Evolutionary conservation across 1,140 invertebrate species (phyloP).

Genomic region (Scaptomyza montana): DNA sequence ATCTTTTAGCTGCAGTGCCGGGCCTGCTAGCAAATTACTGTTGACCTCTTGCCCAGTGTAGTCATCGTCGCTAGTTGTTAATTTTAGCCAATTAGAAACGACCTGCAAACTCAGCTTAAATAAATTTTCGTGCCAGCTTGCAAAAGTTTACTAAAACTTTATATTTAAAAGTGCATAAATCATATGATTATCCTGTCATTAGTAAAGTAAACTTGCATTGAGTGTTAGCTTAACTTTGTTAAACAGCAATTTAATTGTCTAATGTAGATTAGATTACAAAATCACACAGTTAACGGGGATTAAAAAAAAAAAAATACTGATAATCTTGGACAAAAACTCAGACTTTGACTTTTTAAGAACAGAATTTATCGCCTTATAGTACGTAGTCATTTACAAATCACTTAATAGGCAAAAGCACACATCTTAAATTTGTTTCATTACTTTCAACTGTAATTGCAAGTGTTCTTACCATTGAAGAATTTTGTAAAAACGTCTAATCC

Average conservation of each 20-base stretch:
- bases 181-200: slow-evolving; percentile 9
- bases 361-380: background rate
- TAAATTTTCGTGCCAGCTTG: background rate
- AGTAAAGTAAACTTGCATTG: slow-evolving; percentile 9
- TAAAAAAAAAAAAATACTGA: background rate
- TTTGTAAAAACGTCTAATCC: background rate
- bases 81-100: slow-evolving; percentile 48
- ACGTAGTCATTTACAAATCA: background rate
- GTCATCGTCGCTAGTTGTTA: slow-evolving; percentile 35
- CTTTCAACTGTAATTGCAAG: no score
- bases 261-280: background rate
- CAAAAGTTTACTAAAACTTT: slow-evolving; percentile 1
- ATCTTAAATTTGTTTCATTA: background rate
- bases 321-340: background rate
- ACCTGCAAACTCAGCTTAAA: slow-evolving; percentile 22
- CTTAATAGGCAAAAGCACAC: background rate
- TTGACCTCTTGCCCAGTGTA: slow-evolving; percentile 58
- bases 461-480: background rate
- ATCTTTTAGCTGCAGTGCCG: slow-evolving; percentile 29
- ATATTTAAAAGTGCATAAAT: background rate
- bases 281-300: background rate
- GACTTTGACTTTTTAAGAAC: slow-evolving; percentile 1
- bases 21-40: slow-evolving; percentile 34
- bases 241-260: slow-evolving; percentile 11
- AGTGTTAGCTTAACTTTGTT: slow-evolving; percentile 19